Evolutionary conservation across 2,113 vertebrate species (phyloP).

Genomic region (Anthoscopus minutus): DNA sequence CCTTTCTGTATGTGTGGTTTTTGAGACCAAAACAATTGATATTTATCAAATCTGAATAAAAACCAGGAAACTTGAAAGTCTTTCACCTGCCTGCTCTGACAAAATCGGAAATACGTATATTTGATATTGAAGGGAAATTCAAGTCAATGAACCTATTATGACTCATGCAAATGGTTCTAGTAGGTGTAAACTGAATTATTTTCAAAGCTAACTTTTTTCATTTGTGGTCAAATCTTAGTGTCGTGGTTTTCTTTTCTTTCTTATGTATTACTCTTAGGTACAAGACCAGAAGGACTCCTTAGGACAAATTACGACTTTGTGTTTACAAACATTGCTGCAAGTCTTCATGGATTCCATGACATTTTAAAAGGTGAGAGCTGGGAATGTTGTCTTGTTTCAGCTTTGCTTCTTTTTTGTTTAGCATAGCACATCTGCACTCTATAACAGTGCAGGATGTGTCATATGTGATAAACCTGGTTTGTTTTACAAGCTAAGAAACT

Average conservation of each 20-base stretch:
- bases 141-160: background rate
- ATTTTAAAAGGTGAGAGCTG: slow-evolving; percentile 82
- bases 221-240: background rate
- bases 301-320: slow-evolving; percentile 83
- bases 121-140: background rate
- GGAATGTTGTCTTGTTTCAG: background rate
- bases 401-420: background rate
- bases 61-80: background rate
- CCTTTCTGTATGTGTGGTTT: background rate
- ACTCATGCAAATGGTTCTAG: background rate
- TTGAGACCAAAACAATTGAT: background rate
- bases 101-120: background rate
- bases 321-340: slow-evolving; percentile 85
- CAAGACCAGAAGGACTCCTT: slow-evolving; percentile 80
- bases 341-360: slow-evolving; percentile 87
- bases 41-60: background rate
- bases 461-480: background rate
- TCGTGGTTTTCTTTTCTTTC: background rate
- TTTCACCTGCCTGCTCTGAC: background rate
- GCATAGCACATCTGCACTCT: accelerated
- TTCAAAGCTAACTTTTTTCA: background rate
- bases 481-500: background rate
- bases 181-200: background rate
- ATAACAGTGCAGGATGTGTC: background rate
- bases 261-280: slow-evolving; percentile 54